A percentile compares a stretch with the other conserved stretches of the same genome.
Evolutionary conservation across 2,888 invertebrate genomes (phyloP).

Genomic region (Steinernema hermaphroditum): DNA sequence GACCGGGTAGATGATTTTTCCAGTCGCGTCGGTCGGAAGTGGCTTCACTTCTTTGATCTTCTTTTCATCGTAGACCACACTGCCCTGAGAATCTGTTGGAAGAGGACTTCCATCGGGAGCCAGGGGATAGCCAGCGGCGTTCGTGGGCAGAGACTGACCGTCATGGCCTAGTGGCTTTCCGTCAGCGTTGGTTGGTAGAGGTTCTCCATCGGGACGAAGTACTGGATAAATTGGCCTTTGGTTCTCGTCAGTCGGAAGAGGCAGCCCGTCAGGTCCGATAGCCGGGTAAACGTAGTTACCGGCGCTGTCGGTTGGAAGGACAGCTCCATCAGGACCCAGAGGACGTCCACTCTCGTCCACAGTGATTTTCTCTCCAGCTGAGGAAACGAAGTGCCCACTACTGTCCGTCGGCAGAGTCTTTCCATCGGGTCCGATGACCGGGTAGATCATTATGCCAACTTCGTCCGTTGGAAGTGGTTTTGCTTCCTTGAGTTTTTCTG

Average conservation of each 20-base stretch:
- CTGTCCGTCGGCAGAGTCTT: constrained; percentile 38
- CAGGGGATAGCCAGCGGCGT: not conserved
- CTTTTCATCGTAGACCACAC: not conserved
- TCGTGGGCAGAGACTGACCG: constrained; percentile 46
- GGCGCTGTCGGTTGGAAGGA: constrained; percentile 17
- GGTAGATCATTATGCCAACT: constrained; percentile 26
- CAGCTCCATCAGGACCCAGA: constrained; percentile 39
- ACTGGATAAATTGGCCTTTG: constrained; percentile 34
- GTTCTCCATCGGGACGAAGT: constrained; percentile 36
- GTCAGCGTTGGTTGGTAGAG: constrained; percentile 37
- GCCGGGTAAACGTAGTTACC: constrained; percentile 32
- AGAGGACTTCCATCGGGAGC: not conserved
- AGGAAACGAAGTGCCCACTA: not conserved
- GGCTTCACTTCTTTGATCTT: constrained; percentile 6
- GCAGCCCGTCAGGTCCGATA: constrained; percentile 39
- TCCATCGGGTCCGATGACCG: constrained; percentile 43
- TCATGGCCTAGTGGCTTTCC: constrained; percentile 44
- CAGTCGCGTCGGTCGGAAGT: not conserved
- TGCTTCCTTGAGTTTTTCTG: not conserved
- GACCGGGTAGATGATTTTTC: not conserved
- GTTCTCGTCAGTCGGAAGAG: constrained; percentile 41
- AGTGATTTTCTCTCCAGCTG: not conserved
- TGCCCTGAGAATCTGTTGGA: constrained; percentile 36
- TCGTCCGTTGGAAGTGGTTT: not conserved
- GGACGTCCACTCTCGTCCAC: constrained; percentile 31